Base-by-base conservation (phyloP, 35 echinoderm and acorn worm genomes). In the Eucidaris tribuloides region DNA sequence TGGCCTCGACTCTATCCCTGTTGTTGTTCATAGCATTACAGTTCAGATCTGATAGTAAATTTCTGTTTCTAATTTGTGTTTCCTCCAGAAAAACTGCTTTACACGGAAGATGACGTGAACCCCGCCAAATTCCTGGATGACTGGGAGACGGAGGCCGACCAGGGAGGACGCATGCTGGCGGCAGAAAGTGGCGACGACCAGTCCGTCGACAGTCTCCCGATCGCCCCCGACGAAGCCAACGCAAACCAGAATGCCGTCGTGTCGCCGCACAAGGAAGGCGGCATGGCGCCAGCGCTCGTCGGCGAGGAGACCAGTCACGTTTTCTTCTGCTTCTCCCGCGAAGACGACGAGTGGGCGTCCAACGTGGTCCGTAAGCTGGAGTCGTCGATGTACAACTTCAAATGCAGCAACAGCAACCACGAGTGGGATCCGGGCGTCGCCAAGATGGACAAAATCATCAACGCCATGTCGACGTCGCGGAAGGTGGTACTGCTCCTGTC, bases 401-500 rank as follows among this genome's bases (percentile, higher is more conserved):
- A 78, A 17, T 99, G 91, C 32, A 65, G 52, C 7, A 99, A 99
- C 56, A 61, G 86, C 78, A 62, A 83, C 13, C 90, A 93, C 64
- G 81, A 90, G 59, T 63, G 93, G 15, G 96, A 99, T 25, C 96
- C 96, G 7, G 86, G 79, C 4, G 58, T 70, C 2, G 62, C 72
- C 70, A 72, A 65, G 35, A 90, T 92, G 90, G 96, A 99, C 65
- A 85, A 83, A 41, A 92, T 99, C 28, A 63, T 99, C 54, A 99
- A 92, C 63, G 77, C 79, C 17, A 63, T 99, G 33, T 90, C 81
- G 24, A 93, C 90, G 3, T 42, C 90, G 0, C 89, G 80, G 58
- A 99, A 99, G 68, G 71, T 99, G 41, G 87, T 99, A 7, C 82
- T 99, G 0, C 86, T 99, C n/a, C n/a, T 99, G 4, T 90, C 96